Evolutionary conservation across 2,888 invertebrate species (phyloP).

Genomic region (Gymnocheta viridis): DNA sequence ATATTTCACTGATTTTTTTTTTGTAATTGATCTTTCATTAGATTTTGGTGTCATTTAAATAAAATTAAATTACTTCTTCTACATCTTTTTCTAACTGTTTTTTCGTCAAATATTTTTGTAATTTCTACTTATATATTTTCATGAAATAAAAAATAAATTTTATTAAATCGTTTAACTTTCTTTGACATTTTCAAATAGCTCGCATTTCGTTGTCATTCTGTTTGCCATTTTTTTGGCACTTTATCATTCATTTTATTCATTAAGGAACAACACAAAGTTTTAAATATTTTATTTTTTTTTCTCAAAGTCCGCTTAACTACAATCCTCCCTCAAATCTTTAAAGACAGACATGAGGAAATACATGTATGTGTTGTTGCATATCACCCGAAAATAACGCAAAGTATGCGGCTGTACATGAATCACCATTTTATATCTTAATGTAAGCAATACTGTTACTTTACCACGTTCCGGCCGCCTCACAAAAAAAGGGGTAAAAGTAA

Average conservation of each 20-base stretch:
- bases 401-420: background rate
- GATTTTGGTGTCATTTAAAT: too few species aligned
- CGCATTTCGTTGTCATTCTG: background rate
- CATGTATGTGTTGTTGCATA: slow-evolving; percentile 12
- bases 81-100: too few species aligned
- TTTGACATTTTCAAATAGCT: too few species aligned
- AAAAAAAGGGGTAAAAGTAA: slow-evolving; percentile 10
- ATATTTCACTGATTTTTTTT: too few species aligned
- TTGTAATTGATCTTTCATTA: too few species aligned
- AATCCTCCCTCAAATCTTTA: slow-evolving; percentile 5
- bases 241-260: slow-evolving; percentile 11
- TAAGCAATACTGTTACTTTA: slow-evolving; percentile 16
- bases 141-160: too few species aligned
- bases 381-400: slow-evolving; percentile 28
- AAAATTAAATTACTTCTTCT: too few species aligned
- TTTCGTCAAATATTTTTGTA: too few species aligned
- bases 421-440: background rate
- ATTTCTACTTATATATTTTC: too few species aligned
- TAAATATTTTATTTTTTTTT: slow-evolving; percentile 4
- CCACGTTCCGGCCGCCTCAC: background rate
- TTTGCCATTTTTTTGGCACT: slow-evolving; percentile 2
- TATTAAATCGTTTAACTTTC: too few species aligned
- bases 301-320: background rate
- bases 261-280: slow-evolving; percentile 50
- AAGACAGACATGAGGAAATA: background rate